Conservation (phyloP, 2,888 invertebrate species). For the Microchrysa polita region DNA sequence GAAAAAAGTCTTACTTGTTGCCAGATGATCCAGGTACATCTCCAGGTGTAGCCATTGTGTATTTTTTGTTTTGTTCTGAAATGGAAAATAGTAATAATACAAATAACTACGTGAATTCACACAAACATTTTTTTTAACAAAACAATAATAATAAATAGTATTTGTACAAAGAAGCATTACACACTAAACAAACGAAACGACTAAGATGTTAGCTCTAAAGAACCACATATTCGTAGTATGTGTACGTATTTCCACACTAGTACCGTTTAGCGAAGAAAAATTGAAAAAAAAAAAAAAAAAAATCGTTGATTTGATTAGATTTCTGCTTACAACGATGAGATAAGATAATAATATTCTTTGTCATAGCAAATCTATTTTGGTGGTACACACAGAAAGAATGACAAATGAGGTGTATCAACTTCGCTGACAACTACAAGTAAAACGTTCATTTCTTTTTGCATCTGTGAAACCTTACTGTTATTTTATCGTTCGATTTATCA, state of each 20-base stretch:
- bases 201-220: neutral
- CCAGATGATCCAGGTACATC: conserved; percentile 52
- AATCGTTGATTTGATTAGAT: conserved; percentile 33
- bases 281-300: conserved; percentile 4
- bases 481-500: no score
- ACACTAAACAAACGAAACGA: neutral
- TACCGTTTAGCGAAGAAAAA: no score
- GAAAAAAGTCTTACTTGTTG: conserved; percentile 54
- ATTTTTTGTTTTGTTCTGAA: conserved; percentile 33
- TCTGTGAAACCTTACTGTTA: no score
- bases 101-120: no score
- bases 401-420: no score
- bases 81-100: conserved; percentile 21
- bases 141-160: neutral
- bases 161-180: neutral
- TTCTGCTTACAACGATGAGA: conserved; percentile 15
- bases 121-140: no score
- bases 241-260: neutral
- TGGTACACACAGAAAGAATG: no score
- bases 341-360: conserved; percentile 42
- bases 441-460: no score
- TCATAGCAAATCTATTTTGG: neutral
- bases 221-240: neutral
- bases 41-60: conserved; percentile 48
- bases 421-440: no score